Conservation (phyloP, 2,888 invertebrate genomes). For the Drosophila setosimentum region DNA sequence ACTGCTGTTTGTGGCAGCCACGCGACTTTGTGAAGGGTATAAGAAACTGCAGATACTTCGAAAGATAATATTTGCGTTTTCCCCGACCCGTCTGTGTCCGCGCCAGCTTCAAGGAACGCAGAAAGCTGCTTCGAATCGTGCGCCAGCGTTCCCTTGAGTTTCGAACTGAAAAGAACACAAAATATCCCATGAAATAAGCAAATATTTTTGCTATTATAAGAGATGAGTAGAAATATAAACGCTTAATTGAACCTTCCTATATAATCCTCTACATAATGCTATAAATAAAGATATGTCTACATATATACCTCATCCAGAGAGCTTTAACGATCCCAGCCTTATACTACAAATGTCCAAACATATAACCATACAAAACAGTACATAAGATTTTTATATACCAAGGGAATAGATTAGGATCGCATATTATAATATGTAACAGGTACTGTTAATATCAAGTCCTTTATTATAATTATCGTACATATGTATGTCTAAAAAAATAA, state of each 20-base stretch:
- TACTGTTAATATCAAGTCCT: neutral
- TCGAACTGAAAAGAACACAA: constrained; percentile 68
- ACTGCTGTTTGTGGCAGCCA: constrained; percentile 59
- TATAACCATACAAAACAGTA: neutral
- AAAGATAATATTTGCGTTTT: constrained; percentile 82
- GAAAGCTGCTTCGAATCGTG: constrained; percentile 81
- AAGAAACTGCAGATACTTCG: constrained; percentile 81
- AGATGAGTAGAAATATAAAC: neutral
- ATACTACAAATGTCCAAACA: neutral
- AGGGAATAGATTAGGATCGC: neutral
- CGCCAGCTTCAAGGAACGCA: constrained; percentile 80
- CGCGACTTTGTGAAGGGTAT: constrained; percentile 82
- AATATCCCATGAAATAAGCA: neutral
- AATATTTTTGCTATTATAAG: neutral
- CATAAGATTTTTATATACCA: neutral
- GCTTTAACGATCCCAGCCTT: neutral
- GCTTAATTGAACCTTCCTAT: neutral
- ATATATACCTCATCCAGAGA: neutral
- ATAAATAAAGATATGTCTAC: neutral
- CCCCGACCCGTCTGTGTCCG: constrained; percentile 82
- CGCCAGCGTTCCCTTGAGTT: constrained; percentile 83
- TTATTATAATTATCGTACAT: neutral
- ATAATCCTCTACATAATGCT: neutral
- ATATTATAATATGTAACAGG: neutral
- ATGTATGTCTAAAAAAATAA: neutral